These are phyloP conservation scores for Zaprionus camerounensis DNA, from an alignment of 1,140 invertebrate genomes.

Conservation along the genomic window DNA sequence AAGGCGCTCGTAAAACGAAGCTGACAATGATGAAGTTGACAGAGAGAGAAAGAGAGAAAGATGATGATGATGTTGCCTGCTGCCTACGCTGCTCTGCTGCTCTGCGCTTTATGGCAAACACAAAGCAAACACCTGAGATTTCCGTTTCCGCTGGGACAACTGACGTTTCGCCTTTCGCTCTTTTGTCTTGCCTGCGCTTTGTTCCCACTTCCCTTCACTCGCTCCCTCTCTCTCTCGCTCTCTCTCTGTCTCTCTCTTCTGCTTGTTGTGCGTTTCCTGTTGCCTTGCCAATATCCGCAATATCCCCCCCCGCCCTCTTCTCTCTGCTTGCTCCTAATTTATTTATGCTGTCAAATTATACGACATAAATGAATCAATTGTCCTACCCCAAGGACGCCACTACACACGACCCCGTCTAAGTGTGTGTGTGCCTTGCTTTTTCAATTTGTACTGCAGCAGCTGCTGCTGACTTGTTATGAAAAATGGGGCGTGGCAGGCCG, in stretches of 20 bases:
- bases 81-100: conserved; percentile 7
- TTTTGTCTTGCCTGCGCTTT: conserved; percentile 33
- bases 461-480: conserved; percentile 65
- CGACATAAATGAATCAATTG: conserved; percentile 78
- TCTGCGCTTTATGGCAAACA: conserved; percentile 8
- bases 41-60: background rate
- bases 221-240: background rate
- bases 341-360: conserved; percentile 81
- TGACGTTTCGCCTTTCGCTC: conserved; percentile 29
- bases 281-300: conserved; percentile 76
- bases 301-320: background rate
- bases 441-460: conserved; percentile 58
- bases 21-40: conserved; percentile 2
- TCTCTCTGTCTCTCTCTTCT: background rate
- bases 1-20: background rate
- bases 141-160: conserved; percentile 69
- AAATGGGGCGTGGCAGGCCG: conserved; percentile 49
- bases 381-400: conserved; percentile 37
- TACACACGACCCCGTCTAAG: background rate
- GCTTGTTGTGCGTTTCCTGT: conserved; percentile 62
- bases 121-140: conserved; percentile 79
- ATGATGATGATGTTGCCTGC: conserved; percentile 9
- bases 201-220: conserved; percentile 2
- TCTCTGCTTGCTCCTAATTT: conserved; percentile 57
- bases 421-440: conserved; percentile 44